Conservation (phyloP, 2,113 vertebrate genomes). For the Ciconia boyciana region DNA sequence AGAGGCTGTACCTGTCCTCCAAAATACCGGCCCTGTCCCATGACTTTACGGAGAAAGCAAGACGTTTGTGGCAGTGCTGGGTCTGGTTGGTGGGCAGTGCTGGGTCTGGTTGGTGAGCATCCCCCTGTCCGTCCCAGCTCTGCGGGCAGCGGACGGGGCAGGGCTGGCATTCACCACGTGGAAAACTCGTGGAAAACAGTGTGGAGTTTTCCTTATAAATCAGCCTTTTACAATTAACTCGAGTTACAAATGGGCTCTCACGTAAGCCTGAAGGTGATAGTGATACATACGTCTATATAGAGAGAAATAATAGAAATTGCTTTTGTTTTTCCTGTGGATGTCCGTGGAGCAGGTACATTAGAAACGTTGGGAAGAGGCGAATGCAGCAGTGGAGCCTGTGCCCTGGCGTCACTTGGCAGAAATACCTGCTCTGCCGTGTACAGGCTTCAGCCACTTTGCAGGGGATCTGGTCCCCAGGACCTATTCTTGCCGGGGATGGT, state of each 20-base stretch:
- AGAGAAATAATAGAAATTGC: not conserved
- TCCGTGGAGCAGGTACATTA: not conserved
- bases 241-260: not conserved
- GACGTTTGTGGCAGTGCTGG: not conserved
- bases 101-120: not conserved
- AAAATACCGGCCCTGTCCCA: rapidly evolving
- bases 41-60: rapidly evolving
- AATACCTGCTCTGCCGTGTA: not conserved
- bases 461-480: not conserved
- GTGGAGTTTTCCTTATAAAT: not conserved
- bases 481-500: not conserved
- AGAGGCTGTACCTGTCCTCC: not conserved
- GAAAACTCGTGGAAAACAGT: not conserved
- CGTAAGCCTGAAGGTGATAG: not conserved
- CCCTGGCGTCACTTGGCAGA: not conserved
- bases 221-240: not conserved
- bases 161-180: not conserved
- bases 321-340: not conserved
- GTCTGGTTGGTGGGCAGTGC: not conserved
- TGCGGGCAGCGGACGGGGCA: not conserved
- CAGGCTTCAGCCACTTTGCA: not conserved
- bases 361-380: not conserved
- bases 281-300: rapidly evolving
- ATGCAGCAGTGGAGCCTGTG: not conserved
- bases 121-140: rapidly evolving